These are phyloP conservation scores for Echeneis naucrates DNA, from an alignment of 2,797 vertebrate genomes.

Conservation along the genomic window DNA sequence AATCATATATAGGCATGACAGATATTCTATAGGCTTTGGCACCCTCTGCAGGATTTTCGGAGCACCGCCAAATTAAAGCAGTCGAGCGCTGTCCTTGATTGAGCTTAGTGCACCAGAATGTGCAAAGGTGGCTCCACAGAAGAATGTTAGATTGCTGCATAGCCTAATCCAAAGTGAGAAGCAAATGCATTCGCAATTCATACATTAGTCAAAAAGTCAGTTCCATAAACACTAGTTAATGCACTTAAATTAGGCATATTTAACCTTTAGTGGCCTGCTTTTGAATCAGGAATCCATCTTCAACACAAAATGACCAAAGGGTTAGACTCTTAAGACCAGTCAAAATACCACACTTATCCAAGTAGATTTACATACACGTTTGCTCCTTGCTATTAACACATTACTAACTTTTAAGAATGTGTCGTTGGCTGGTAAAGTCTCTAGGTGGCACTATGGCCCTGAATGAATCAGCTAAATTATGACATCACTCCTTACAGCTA, in stretches of 20 bases:
- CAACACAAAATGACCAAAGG: background rate
- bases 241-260: background rate
- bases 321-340: accelerated
- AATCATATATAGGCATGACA: background rate
- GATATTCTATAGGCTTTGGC: conserved; percentile 76
- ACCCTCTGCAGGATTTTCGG: conserved; percentile 75
- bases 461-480: conserved; percentile 36
- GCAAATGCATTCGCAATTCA: accelerated
- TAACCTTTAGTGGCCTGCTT: background rate
- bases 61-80: conserved; percentile 42
- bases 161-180: background rate
- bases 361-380: background rate
- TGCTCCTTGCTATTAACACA: no score
- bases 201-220: no score
- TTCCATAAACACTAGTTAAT: accelerated
- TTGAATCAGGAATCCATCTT: background rate
- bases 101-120: background rate
- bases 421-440: conserved; percentile 3
- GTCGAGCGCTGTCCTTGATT: background rate
- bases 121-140: background rate
- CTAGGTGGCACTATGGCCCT: conserved; percentile 70
- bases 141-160: accelerated
- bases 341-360: accelerated
- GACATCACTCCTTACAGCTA: conserved; percentile 48
- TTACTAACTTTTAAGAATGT: background rate